Conservation (phyloP, 2,113 vertebrate species). For the Chrysochloris asiatica region DNA sequence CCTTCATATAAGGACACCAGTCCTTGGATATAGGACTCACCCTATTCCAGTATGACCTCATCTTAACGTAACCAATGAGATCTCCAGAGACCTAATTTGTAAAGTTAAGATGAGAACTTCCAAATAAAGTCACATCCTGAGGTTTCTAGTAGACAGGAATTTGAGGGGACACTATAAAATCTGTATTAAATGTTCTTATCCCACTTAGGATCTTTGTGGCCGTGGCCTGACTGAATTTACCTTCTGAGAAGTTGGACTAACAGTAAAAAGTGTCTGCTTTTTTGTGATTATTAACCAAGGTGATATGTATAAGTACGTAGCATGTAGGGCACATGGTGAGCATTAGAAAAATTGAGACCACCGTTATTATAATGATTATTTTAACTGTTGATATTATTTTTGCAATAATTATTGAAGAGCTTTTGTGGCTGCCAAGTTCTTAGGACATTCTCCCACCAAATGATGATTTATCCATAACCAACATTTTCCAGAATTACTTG, state of each 20-base stretch:
- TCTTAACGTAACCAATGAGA: neutral
- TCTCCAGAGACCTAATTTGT: neutral
- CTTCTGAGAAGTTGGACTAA: neutral
- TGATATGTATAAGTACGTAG: accelerated
- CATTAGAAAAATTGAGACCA: neutral
- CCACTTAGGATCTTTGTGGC: neutral
- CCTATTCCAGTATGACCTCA: neutral
- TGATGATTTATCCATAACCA: neutral
- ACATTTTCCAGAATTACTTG: neutral
- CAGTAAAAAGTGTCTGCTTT: neutral
- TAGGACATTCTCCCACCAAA: neutral
- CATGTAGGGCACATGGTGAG: accelerated
- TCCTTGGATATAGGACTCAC: neutral
- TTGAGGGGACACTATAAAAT: neutral
- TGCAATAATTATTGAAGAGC: neutral
- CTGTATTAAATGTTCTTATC: neutral
- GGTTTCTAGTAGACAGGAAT: neutral
- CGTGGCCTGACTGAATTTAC: neutral
- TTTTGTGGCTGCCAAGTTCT: neutral
- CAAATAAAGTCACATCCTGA: neutral
- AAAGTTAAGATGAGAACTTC: too few relatives aligned
- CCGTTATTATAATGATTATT: neutral
- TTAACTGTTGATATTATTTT: neutral
- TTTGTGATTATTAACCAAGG: neutral
- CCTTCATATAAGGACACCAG: neutral